Evolutionary conservation across 1,140 invertebrate species (phyloP), one percentile per base, ranked within the genome.

Genomic region (Cardiocondyla obscurior): DNA sequence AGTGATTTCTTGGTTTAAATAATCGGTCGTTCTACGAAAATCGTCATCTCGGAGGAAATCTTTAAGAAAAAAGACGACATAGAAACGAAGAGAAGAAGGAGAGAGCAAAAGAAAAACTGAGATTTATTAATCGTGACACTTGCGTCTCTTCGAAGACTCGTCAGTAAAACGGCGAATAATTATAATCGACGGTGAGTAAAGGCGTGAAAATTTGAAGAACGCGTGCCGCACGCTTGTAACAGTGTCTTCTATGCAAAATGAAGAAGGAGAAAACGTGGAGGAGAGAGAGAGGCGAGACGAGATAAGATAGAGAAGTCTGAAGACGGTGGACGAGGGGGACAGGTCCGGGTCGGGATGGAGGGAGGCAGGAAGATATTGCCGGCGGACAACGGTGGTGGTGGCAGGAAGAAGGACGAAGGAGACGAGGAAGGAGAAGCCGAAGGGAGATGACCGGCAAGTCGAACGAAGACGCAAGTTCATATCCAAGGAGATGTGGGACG

Each of bases 401-500:
- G 81, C 81, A 87, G 82, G 82, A 90, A 81, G 88, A 85, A 85
- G 83, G 86, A 89, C 81, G 89, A 86, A 87, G 89, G 85, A 86
- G 85, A 91, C 49, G 85, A 83, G 88, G 85, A 84, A 86, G 69
- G 89, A 85, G 84, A 82, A 82, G 60, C 69, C 55, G 62, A 85
- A 83, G 85, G 86, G 84, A 85, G 85, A 86, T 70, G 72, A 86
- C 65, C 84, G 83, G 69, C 88, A 83, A 87, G 85, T 86, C 88
- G 87, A 92, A 93, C 89, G 92, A 92, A 92, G 93, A 92, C 89
- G 85, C 92, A 92, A 93, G 92, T 92, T 93, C 92, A 92, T 91
- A 91, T 92, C 88, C 84, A 91, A 87, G 87, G 83, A 92, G 92
- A 94, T 94, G 92, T 94, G 90, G 93, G 91, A 94, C 93, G 93